Conservation (phyloP, 2,113 vertebrate genomes). For the Dromiciops gliroides region DNA sequence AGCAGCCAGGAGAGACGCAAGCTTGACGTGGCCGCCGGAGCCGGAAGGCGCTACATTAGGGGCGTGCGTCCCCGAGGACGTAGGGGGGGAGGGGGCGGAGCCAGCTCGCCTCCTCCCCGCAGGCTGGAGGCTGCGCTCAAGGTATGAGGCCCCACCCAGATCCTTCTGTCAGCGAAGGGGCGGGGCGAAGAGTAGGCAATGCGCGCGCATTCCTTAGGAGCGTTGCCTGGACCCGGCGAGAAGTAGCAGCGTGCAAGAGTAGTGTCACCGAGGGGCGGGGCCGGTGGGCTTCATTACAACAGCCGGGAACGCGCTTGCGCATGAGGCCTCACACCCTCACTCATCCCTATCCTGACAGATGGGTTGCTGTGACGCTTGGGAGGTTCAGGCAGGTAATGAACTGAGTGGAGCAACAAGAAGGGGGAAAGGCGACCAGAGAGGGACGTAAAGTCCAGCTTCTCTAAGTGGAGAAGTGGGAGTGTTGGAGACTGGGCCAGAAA, state of each 20-base stretch:
- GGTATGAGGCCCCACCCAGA: background rate
- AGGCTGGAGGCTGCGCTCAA: too few species aligned
- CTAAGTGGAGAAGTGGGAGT: background rate
- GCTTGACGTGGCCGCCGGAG: slow-evolving; percentile 44
- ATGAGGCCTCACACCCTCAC: background rate
- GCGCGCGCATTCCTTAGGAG: background rate
- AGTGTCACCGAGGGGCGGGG: background rate
- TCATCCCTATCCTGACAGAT: background rate
- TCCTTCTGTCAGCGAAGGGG: slow-evolving; percentile 51
- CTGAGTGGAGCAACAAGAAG: background rate
- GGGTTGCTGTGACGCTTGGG: background rate
- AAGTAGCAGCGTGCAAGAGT: too few species aligned
- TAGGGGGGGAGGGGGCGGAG: too few species aligned
- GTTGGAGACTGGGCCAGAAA: too few species aligned
- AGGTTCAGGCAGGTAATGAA: background rate
- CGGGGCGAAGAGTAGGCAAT: slow-evolving; percentile 62
- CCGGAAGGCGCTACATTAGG: slow-evolving; percentile 77
- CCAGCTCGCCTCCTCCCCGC: background rate
- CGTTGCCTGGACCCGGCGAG: too few species aligned
- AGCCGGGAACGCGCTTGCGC: background rate
- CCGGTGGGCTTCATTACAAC: background rate
- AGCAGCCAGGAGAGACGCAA: background rate
- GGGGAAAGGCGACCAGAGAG: background rate
- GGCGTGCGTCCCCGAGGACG: slow-evolving; percentile 68
- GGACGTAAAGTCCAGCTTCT: too few species aligned